Evolutionary conservation across 2,888 invertebrate genomes (phyloP).

Genomic region (Caenorhabditis macrosperma): DNA sequence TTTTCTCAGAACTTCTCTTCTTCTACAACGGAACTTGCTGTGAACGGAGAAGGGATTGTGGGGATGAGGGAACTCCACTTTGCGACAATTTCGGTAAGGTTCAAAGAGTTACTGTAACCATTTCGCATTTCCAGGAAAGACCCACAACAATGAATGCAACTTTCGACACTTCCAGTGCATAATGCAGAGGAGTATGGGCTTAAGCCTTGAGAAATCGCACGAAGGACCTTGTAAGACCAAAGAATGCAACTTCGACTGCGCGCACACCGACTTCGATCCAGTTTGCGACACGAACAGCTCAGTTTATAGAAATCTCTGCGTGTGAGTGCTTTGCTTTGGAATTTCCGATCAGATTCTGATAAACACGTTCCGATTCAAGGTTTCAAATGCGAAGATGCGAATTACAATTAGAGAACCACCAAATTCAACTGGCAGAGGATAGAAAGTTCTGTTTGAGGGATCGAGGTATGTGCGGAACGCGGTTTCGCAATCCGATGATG

Average conservation of each 20-base stretch:
- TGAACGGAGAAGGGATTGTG: conserved; percentile 68
- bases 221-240: conserved; percentile 44
- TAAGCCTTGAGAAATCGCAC: conserved; percentile 28
- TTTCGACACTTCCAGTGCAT: conserved; percentile 58
- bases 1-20: conserved; percentile 63
- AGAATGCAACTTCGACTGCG: conserved; percentile 64
- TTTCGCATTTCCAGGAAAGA: conserved; percentile 63
- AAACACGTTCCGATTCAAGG: conserved; percentile 51
- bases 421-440: conserved; percentile 52
- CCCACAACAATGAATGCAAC: conserved; percentile 62
- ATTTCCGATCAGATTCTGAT: conserved; percentile 11
- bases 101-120: no score
- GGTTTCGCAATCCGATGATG: conserved; percentile 16
- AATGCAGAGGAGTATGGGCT: conserved; percentile 37
- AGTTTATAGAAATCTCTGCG: conserved; percentile 70
- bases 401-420: conserved; percentile 43
- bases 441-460: conserved; percentile 49
- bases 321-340: conserved; percentile 53
- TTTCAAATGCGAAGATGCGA: conserved; percentile 57
- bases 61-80: conserved; percentile 59
- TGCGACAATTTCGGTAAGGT: conserved; percentile 76
- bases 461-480: conserved; percentile 37
- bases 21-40: conserved; percentile 76
- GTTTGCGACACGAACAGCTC: conserved; percentile 72
- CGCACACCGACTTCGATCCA: conserved; percentile 59